phyloP scores from a whole-genome alignment of 2,113 vertebrate species.

The Phylloscopus trochilus region DNA sequence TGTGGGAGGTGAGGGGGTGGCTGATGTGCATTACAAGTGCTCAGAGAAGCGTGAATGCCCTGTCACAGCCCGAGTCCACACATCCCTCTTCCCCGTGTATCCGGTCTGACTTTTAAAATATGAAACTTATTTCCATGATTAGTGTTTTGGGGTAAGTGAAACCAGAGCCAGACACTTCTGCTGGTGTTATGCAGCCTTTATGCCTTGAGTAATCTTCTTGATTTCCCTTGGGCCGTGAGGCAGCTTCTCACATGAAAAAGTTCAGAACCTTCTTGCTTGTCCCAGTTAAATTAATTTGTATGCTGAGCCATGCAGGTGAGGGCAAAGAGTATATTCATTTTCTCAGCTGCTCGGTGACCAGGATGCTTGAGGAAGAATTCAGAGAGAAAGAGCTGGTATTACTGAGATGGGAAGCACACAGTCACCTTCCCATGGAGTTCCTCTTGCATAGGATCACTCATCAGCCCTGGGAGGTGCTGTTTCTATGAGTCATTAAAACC shows the following conservation, averaged over 20 bases:
- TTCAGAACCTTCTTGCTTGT: not conserved
- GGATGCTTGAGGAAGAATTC: not conserved
- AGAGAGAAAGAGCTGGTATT: not conserved
- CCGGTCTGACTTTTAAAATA: not conserved
- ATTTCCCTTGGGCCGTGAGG: not conserved
- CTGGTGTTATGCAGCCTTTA: not conserved
- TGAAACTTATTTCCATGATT: not conserved
- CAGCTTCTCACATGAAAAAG: not conserved
- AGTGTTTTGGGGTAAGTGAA: not conserved
- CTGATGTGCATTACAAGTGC: not conserved
- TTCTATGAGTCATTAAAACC: not conserved
- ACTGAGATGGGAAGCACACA: not conserved
- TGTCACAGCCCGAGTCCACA: not conserved
- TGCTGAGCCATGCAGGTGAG: constrained; percentile 11
- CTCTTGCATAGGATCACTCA: not conserved
- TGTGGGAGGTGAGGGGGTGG: not conserved
- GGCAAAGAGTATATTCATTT: not conserved
- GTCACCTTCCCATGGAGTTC: not conserved
- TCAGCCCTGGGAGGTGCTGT: not conserved
- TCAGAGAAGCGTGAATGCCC: not conserved
- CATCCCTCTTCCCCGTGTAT: not conserved
- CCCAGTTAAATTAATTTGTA: constrained; percentile 18
- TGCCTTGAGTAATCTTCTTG: not conserved
- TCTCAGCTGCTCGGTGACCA: not conserved
- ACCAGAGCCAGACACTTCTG: not conserved